These are phyloP conservation scores for Sycophila texana DNA, from an alignment of 2,888 invertebrate genomes.

Conservation along the genomic window DNA sequence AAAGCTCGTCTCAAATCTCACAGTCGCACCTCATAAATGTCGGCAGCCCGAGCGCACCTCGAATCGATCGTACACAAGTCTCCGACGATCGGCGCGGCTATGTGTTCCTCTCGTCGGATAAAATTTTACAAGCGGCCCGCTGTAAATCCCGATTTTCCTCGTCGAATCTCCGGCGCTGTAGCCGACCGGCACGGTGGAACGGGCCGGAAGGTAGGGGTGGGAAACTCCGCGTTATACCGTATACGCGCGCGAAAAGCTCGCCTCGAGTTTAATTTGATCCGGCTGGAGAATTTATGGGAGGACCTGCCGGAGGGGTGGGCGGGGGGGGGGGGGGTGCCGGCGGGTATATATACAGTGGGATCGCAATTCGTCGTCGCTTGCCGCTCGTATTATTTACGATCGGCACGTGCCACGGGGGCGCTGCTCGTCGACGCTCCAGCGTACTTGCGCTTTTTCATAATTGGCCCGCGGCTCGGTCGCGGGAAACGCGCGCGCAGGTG, in stretches of 20 bases:
- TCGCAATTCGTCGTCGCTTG: constrained; percentile 53
- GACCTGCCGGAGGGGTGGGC: not conserved
- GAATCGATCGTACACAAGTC: constrained; percentile 14
- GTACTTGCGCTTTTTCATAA: constrained; percentile 35
- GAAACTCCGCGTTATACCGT: not conserved
- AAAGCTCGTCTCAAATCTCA: no score
- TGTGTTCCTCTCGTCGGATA: not conserved
- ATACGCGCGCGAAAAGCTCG: no score
- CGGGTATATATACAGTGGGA: not conserved
- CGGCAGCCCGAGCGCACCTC: no score
- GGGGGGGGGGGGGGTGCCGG: not conserved
- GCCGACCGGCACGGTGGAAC: not conserved
- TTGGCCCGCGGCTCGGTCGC: not conserved
- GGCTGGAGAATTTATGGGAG: constrained; percentile 34
- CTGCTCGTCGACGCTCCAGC: not conserved
- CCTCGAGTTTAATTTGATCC: constrained; percentile 41
- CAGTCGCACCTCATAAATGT: not conserved
- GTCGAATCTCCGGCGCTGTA: not conserved
- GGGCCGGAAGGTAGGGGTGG: no score
- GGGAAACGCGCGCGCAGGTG: constrained; percentile 11
- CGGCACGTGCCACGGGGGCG: constrained; percentile 40
- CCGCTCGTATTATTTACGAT: constrained; percentile 58
- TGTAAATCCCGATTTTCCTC: constrained; percentile 26
- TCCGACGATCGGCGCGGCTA: not conserved
- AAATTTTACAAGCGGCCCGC: constrained; percentile 31